Base-by-base conservation (phyloP, 1,140 invertebrate species). In the Lucilia cuprina region DNA sequence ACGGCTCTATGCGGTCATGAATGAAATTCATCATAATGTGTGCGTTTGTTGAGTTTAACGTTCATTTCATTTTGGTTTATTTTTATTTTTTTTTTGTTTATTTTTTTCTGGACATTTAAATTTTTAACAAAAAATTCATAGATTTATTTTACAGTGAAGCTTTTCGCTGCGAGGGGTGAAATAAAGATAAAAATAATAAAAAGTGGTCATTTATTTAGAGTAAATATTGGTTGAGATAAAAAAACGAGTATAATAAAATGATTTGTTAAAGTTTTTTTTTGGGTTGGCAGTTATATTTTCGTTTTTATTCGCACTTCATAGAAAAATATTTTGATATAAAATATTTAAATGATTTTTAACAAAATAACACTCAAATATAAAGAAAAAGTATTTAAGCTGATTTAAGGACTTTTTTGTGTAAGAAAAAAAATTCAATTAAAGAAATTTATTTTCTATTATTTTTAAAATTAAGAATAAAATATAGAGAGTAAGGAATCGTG, bases 1-100 rank as follows among this genome's bases (percentile, higher is more conserved):
- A 82, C 80, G 80, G 80, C 80, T 82, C 14, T 19, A 82, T 82
- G 80, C 49, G 50, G 50, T 82, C 80, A 82, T 82, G 80, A 82
- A 60, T 82, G 50, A 82, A 82, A 82, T 82, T 34, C 80, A 50
- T 78, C 75, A 78, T 47, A 78, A 78, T 78, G 75, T 55, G 9
- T 75, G 74, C 25, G 25, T 75, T 75, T 75, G 21, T 21, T 55
- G 17, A 55, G 50, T 47, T 70, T 70, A 21, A 21, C 19, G n/a
- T 70, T 70, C n/a, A 70, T 21, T 70, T 21, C n/a, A 17, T 47
- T 78, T 78, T n/a, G 5, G 2, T 47, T 13, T 13, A 0, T 34
- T 75, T 34, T 75, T 14, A 2, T 41, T 13, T 7, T 34, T 75
- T 34, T 75, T 14, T 30, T 41, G 30, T 77, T 41, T 3, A 0